Base-by-base conservation (phyloP, 2,113 vertebrate species). In the Dascyllus trimaculatus region DNA sequence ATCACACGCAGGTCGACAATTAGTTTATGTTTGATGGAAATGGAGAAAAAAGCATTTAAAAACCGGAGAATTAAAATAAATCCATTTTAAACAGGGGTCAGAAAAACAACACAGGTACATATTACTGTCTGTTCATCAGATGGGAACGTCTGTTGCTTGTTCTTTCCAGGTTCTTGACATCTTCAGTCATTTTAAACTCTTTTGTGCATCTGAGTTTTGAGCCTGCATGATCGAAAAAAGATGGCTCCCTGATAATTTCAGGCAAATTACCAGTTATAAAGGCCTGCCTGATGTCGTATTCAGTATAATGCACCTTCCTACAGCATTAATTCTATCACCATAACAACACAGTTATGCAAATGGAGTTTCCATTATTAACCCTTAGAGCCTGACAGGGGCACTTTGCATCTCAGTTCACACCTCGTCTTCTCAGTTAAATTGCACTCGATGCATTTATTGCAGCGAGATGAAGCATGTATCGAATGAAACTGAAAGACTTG, bases 181-280 rank as follows among this genome's bases (percentile, higher is more conserved):
- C 17, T 51, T 51, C 29, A 25, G 52, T 48, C n/a, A 51, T 22
- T 52, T 73, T 9, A 66, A 58, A 11, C 18, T 46, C 17, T 43
- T 48, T 29, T 51, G 35, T 10, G 40, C 3, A 13, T 43, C 2
- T 9, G 14, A 17, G 2, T 26, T 14, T 17, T 53, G 32, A 0
- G 32, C 4, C n/a, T 25, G 24, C 56, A 69, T 48, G 35, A 52
- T 57, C 51, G 24, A 45, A 74, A 56, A n/a, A 62, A 22, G 38
- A 26, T 1, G 38, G 25, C 15, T 43, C 3, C 45, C 2, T 57
- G 35, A 71, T 52, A 45, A 62, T 56, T 69, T 35, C 15, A 3
- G 25, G 13, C 6, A 10, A 57, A 40, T 35, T 48, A 26, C 3
- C 38, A 46, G 71, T 54, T 58, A 46, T 76, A 58, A 67, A 21